Conservation (phyloP, 2,888 invertebrate genomes). For the Pristionchus fissidentatus region DNA sequence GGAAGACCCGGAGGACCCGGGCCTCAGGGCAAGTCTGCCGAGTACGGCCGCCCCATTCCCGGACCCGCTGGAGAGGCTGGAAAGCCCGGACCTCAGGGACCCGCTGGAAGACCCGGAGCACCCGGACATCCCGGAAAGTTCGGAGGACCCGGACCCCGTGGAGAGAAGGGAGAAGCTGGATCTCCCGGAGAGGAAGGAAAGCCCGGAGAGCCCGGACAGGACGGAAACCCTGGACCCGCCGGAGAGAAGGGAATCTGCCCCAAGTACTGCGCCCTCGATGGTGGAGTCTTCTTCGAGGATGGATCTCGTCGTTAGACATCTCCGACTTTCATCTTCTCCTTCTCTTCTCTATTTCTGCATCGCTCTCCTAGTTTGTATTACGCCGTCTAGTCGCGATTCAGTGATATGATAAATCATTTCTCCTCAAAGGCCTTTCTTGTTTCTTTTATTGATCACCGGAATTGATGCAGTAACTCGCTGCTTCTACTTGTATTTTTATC, state of each 20-base stretch:
- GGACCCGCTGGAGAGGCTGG: slow-evolving; percentile 49
- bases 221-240: slow-evolving; percentile 4
- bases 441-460: slow-evolving; percentile 71
- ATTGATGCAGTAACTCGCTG: slow-evolving; percentile 64
- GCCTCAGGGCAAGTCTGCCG: slow-evolving; percentile 49
- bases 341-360: slow-evolving; percentile 25
- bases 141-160: slow-evolving; percentile 37
- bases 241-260: slow-evolving; percentile 51
- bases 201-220: slow-evolving; percentile 45
- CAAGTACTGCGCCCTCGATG: slow-evolving; percentile 50
- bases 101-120: slow-evolving; percentile 41
- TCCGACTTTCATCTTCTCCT: not conserved
- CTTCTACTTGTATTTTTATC: slow-evolving; percentile 49
- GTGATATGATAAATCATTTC: slow-evolving; percentile 19
- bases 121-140: slow-evolving; percentile 45
- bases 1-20: slow-evolving; percentile 61
- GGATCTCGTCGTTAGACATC: slow-evolving; percentile 47
- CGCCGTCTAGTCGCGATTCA: slow-evolving; percentile 32
- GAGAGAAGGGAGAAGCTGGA: slow-evolving; percentile 42
- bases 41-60: slow-evolving; percentile 46
- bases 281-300: slow-evolving; percentile 50
- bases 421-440: slow-evolving; percentile 55
- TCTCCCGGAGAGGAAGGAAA: slow-evolving; percentile 40
- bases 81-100: slow-evolving; percentile 48
- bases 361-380: not conserved